These are phyloP conservation scores for Reinhardtius hippoglossoides DNA, from an alignment of 2,113 vertebrate genomes.

Conservation along the genomic window DNA sequence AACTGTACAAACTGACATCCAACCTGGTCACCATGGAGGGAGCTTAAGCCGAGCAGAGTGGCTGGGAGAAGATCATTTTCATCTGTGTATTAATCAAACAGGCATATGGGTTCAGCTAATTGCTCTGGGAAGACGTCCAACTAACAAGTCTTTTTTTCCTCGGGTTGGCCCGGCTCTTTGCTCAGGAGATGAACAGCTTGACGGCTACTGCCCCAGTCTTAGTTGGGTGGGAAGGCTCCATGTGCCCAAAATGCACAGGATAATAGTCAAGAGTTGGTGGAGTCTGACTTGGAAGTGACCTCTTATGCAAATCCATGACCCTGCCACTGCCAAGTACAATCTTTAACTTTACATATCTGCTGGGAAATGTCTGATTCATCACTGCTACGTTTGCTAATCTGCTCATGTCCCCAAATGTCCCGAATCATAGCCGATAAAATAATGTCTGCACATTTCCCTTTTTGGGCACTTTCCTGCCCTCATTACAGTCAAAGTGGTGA, in stretches of 20 bases:
- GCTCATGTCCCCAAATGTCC: slow-evolving; percentile 12
- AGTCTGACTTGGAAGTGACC: slow-evolving; percentile 21
- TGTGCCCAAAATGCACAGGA: slow-evolving; percentile 22
- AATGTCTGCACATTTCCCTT: slow-evolving; percentile 16
- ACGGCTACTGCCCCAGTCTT: slow-evolving; percentile 39
- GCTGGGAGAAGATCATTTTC: slow-evolving; percentile 67
- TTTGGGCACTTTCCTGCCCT: slow-evolving; percentile 5
- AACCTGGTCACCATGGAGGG: slow-evolving; percentile 39
- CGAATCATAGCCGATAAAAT: background rate
- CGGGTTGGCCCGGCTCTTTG: slow-evolving; percentile 42
- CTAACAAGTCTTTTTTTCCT: slow-evolving; percentile 32
- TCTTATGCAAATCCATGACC: slow-evolving; percentile 3
- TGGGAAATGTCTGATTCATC: slow-evolving; percentile 9
- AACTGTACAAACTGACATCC: slow-evolving; percentile 14
- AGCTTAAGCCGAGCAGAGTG: slow-evolving; percentile 25
- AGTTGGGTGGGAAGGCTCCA: slow-evolving; percentile 39
- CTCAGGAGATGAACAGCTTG: slow-evolving; percentile 58
- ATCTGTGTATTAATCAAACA: slow-evolving; percentile 79
- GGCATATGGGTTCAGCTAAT: slow-evolving; percentile 77
- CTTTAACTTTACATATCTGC: slow-evolving; percentile 14
- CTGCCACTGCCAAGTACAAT: background rate
- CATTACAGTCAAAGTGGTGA: slow-evolving; percentile 33
- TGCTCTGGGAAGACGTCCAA: slow-evolving; percentile 79
- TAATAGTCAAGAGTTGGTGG: slow-evolving; percentile 33
- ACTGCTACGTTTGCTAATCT: slow-evolving; percentile 18